Base-by-base conservation (phyloP, 2,113 vertebrate species). In the Larimichthys crocea region DNA sequence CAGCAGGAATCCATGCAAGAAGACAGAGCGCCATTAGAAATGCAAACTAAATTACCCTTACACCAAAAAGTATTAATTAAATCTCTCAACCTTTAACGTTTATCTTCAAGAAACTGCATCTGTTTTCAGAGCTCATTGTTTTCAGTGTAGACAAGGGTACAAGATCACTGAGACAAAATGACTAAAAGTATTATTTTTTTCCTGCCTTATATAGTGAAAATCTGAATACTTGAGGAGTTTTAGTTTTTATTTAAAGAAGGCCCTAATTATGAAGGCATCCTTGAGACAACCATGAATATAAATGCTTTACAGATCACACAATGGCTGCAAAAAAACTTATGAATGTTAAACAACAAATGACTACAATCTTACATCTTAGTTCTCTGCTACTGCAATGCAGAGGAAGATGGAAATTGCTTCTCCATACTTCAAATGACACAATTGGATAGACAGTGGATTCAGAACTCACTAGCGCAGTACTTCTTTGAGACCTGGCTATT, bases 41-140 rank as follows among this genome's bases (percentile, higher is more conserved):
- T 88, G 86, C 73, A 87, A 86, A 85, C 76, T 35, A 85, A 83
- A 85, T 88, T 73, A 77, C 80, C 73, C 29, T 31, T 29, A 74
- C 65, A 68, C 62, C 35, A 79, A 79, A 89, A 86, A 67, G 70
- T 82, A 84, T 87, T 89, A 75, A 87, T 84, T 81, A 56, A 84
- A 83, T 89, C 71, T 78, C 63, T 66, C 63, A 83, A 57, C 52
- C 64, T 73, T 82, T 59, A 79, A 42, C 3, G 16, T 74, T 83
- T 73, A 65, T 74, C 55, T 71, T 62, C 4, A 53, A 77, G 56
- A 77, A 81, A 74, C 20, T 26, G 44, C 6, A 12, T 52, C 14
- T 46, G 40, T 66, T 73, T 61, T 60, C 35, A 40, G 3, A 74
- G 42, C 24, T 48, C 22, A 29, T 78, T 65, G 70, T 69, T 52